Base-by-base conservation (phyloP, 1,140 invertebrate species). In the Drosophila erecta region DNA sequence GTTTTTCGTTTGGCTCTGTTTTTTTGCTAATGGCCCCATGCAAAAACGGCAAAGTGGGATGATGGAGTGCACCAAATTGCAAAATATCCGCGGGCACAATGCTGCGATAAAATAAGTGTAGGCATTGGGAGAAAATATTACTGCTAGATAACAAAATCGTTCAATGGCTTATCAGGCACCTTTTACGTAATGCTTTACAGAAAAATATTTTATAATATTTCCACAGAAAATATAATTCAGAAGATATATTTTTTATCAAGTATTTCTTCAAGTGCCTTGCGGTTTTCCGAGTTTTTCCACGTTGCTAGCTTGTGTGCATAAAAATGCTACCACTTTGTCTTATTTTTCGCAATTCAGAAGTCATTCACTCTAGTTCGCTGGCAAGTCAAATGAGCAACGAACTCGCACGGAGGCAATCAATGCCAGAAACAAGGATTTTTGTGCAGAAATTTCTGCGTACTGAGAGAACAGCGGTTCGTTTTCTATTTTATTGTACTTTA, bases 401-500 rank as follows among this genome's bases (percentile, higher is more conserved):
- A 86, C 81, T 86, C 77, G 74, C 38, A 56, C 43, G 55, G 33
- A 65, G 58, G 79, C 61, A 83, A 74, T 81, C 74, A 81, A 81
- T 81, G 79, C 37, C 79, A 81, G 55, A 56, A 75, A 59, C 74
- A 41, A 64, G 41, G 44, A 57, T 60, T 55, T 30, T 65, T 30
- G 7, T 27, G 54, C 11, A n/a, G 24, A 22, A 35, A 20, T 24
- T 2, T 1, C 1, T 30, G 15, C 11, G 3, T 8, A 8, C 20
- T 7, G 1, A 5, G 33, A 10, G 15, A n/a, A 38, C 44, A 37
- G 24, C 59, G 67, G 81, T 86, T 81, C 69, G 69, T 81, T 86
- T 78, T 86, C 78, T 85, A 85, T 86, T 86, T 85, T 81, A 85
- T 85, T 85, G 81, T 86, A 60, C 81, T 86, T 86, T 81, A 85